Conservation (phyloP, 2,888 invertebrate genomes). For the Torymus texanus region DNA sequence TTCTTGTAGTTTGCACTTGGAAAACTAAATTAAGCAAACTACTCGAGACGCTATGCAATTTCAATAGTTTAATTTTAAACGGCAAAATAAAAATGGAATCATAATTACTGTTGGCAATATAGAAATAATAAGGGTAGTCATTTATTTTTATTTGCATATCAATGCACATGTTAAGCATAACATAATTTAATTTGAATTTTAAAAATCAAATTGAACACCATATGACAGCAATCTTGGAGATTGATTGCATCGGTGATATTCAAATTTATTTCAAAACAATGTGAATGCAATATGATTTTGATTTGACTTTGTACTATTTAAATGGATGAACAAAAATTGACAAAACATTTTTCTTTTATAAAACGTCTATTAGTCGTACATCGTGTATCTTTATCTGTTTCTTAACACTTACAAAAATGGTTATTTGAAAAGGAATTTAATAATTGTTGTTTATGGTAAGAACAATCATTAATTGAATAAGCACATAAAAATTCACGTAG, state of each 20-base stretch:
- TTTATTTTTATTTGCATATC: slow-evolving; percentile 20
- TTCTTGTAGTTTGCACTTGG: slow-evolving; percentile 47
- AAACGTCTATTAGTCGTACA: slow-evolving; percentile 45
- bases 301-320: slow-evolving; percentile 48
- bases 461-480: not conserved
- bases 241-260: slow-evolving; percentile 41
- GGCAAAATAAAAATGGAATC: slow-evolving; percentile 39
- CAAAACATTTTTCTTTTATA: slow-evolving; percentile 47
- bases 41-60: slow-evolving; percentile 44
- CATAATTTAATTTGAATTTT: slow-evolving; percentile 25
- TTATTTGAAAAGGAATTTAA: not conserved
- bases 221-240: slow-evolving; percentile 28
- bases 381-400: slow-evolving; percentile 39
- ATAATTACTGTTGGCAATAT: slow-evolving; percentile 14
- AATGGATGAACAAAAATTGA: slow-evolving; percentile 52
- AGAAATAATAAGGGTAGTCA: slow-evolving; percentile 36
- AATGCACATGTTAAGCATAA: slow-evolving; percentile 25
- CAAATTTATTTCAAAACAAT: slow-evolving; percentile 40
- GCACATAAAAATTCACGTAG: not conserved
- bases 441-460: not conserved
- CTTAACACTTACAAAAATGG: not conserved
- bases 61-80: slow-evolving; percentile 37
- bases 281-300: slow-evolving; percentile 52
- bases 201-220: slow-evolving; percentile 24
- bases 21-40: slow-evolving; percentile 39